phyloP scores from a whole-genome alignment of 1,140 invertebrate species.

The Anastrepha obliqua region DNA sequence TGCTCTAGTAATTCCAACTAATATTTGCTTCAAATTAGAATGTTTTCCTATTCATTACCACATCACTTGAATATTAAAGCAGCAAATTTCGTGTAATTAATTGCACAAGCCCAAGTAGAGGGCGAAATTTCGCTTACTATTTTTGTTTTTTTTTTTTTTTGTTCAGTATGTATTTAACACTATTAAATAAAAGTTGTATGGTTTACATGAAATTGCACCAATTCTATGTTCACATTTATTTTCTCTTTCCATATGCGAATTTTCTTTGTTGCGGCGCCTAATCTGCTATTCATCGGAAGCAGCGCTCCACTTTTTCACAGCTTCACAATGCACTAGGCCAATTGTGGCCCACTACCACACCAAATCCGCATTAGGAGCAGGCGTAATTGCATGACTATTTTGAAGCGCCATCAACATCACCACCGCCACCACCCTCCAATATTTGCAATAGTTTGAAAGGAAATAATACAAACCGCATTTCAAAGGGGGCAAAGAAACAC shows the following conservation, averaged over 20 bases:
- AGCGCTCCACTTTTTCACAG: constrained; percentile 1
- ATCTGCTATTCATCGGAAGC: background rate
- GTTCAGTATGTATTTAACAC: background rate
- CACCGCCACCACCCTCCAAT: background rate
- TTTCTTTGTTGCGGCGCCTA: background rate
- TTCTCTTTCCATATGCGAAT: background rate
- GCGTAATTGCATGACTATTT: background rate
- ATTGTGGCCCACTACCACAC: background rate
- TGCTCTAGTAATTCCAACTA: background rate
- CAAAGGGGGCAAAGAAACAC: background rate
- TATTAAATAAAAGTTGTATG: background rate
- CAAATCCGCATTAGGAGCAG: background rate
- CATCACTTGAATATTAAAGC: constrained; percentile 2
- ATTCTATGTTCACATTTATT: background rate
- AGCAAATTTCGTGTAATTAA: background rate
- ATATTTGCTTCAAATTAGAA: constrained; percentile 35
- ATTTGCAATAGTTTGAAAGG: background rate
- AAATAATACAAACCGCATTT: background rate
- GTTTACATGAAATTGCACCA: background rate
- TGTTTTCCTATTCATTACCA: constrained; percentile 31
- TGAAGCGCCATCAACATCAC: background rate
- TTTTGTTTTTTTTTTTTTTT: background rate
- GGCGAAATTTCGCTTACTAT: background rate
- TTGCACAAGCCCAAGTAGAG: too few relatives aligned
- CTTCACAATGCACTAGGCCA: background rate